These are phyloP conservation scores for Orycteropus afer DNA, from an alignment of 2,113 vertebrate species.

Conservation along the genomic window DNA sequence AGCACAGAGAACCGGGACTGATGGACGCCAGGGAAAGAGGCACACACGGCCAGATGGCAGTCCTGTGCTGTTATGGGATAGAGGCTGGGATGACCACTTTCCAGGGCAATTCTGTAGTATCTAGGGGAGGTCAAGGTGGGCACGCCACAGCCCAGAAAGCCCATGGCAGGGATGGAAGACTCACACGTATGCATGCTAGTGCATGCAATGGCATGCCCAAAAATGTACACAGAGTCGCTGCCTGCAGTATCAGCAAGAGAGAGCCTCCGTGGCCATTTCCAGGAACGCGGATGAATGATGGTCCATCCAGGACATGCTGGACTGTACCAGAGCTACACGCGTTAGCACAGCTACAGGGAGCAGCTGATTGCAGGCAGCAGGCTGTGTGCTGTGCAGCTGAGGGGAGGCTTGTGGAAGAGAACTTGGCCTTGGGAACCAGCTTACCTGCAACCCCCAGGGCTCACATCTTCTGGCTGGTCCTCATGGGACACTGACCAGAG, in stretches of 20 bases:
- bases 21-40: background rate
- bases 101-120: background rate
- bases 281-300: background rate
- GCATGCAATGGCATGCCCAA: background rate
- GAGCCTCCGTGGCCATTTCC: background rate
- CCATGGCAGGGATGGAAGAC: background rate
- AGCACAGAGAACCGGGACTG: background rate
- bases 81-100: no score
- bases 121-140: background rate
- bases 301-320: background rate
- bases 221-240: background rate
- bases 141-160: no score
- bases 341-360: no score
- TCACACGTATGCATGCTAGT: accelerated
- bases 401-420: background rate
- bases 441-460: background rate
- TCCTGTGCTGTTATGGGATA: no score
- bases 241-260: no score
- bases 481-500: background rate
- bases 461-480: background rate
- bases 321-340: background rate
- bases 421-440: background rate
- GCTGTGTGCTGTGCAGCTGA: background rate
- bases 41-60: accelerated
- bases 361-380: background rate